Conservation (phyloP, 2,888 invertebrate genomes). For the Scrobipalpa atriplicella region DNA sequence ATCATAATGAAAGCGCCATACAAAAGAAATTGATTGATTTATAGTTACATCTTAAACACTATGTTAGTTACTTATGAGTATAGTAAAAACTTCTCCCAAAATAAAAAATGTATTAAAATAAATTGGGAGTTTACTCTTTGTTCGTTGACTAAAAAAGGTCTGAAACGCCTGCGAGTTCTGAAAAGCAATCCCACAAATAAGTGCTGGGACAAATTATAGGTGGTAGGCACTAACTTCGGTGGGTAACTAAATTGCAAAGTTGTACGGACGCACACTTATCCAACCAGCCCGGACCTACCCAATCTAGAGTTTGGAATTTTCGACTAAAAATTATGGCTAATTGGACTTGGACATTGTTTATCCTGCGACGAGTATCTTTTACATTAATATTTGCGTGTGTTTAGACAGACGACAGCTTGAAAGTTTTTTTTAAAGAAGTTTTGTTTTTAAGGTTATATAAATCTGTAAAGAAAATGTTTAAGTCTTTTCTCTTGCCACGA, state of each 20-base stretch:
- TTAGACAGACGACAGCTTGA: not conserved
- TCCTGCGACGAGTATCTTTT: not conserved
- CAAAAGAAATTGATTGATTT: too few species aligned
- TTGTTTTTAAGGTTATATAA: not conserved
- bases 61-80: too few species aligned
- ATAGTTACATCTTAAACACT: too few species aligned
- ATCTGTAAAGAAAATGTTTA: too few species aligned
- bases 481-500: too few species aligned
- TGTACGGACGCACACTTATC: constrained; percentile 7
- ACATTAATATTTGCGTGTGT: not conserved
- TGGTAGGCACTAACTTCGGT: not conserved
- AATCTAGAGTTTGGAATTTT: constrained; percentile 1
- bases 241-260: constrained; percentile 17
- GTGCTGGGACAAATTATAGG: constrained; percentile 3
- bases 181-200: constrained; percentile 11
- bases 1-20: too few species aligned
- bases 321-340: not conserved
- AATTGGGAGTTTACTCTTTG: not conserved
- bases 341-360: not conserved
- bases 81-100: too few species aligned
- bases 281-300: not conserved
- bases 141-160: not conserved
- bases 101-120: too few species aligned
- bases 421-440: too few species aligned
- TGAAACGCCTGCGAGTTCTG: not conserved